Evolutionary conservation across 1,140 invertebrate species (phyloP).

Genomic region (Drosophila triauraria): DNA sequence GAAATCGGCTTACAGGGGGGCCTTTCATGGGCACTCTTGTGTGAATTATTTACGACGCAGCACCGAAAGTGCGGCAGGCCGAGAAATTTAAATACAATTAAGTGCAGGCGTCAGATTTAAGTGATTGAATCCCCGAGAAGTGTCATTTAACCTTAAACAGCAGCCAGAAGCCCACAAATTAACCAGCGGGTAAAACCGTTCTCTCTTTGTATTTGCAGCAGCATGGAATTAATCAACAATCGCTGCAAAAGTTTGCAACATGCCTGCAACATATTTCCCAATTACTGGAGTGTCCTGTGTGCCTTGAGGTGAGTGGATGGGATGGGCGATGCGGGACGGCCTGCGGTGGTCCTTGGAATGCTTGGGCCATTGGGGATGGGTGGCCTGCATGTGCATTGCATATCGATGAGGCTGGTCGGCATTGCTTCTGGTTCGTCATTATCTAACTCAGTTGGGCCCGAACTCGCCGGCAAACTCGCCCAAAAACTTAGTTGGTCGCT

Average conservation of each 20-base stretch:
- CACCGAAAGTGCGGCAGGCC: conserved; percentile 17
- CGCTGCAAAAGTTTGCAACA: conserved; percentile 85
- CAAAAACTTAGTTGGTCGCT: conserved; percentile 67
- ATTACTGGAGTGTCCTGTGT: conserved; percentile 86
- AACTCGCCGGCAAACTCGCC: conserved; percentile 45
- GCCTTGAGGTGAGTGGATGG: conserved; percentile 84
- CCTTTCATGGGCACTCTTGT: conserved; percentile 8
- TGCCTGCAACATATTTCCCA: conserved; percentile 85
- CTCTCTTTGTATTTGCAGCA: conserved; percentile 63
- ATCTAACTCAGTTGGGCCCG: conserved; percentile 65
- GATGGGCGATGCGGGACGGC: conserved; percentile 3
- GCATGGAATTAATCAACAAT: conserved; percentile 83
- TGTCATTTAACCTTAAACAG: conserved; percentile 29
- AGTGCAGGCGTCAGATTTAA: conserved; percentile 21
- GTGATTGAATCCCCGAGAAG: conserved; percentile 19
- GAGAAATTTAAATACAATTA: conserved; percentile 39
- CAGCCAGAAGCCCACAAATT: conserved; percentile 5
- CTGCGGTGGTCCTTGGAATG: conserved; percentile 13
- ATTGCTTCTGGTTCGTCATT: conserved; percentile 79
- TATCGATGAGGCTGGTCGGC: conserved; percentile 75
- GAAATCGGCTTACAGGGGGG: conserved; percentile 37
- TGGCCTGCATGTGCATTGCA: conserved; percentile 65
- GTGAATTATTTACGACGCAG: conserved; percentile 33
- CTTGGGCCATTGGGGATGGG: neutral
- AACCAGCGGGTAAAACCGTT: conserved; percentile 8